Conservation (phyloP, 2,113 vertebrate species). For the Tricholaema leucomelas region DNA sequence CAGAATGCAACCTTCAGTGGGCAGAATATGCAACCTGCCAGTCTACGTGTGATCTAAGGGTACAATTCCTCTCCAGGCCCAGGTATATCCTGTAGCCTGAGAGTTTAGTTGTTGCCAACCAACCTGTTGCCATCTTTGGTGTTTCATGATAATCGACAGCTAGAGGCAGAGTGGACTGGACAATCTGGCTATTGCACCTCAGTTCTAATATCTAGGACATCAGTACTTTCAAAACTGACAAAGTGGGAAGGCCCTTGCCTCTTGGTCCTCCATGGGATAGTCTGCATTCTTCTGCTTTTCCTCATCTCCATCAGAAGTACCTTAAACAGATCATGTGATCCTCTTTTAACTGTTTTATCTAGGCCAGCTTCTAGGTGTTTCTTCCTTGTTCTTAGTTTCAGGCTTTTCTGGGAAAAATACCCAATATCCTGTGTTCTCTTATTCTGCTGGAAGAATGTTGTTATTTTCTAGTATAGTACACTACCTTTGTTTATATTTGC, state of each 20-base stretch:
- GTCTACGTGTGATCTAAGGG: not conserved
- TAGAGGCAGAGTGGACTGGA: not conserved
- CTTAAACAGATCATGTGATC: rapidly evolving
- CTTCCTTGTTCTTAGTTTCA: not conserved
- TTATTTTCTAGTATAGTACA: not conserved
- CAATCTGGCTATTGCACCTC: not conserved
- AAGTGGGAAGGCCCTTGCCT: not conserved
- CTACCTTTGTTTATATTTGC: not conserved
- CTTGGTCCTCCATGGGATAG: not conserved
- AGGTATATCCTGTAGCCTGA: not conserved
- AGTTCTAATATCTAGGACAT: not conserved
- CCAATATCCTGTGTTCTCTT: not conserved
- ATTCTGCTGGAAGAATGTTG: not conserved
- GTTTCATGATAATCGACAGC: not conserved
- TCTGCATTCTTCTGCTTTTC: not conserved
- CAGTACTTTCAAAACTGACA: not conserved
- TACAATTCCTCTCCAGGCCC: not conserved
- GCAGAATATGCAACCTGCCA: not conserved
- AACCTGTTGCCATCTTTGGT: not conserved
- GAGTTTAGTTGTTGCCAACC: not conserved
- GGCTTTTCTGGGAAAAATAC: not conserved
- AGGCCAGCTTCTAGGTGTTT: not conserved
- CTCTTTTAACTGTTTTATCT: not conserved
- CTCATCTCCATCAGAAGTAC: not conserved
- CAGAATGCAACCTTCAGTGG: not conserved